Evolutionary conservation across 2,888 invertebrate genomes (phyloP).

Genomic region (Cyclophora albipunctata): DNA sequence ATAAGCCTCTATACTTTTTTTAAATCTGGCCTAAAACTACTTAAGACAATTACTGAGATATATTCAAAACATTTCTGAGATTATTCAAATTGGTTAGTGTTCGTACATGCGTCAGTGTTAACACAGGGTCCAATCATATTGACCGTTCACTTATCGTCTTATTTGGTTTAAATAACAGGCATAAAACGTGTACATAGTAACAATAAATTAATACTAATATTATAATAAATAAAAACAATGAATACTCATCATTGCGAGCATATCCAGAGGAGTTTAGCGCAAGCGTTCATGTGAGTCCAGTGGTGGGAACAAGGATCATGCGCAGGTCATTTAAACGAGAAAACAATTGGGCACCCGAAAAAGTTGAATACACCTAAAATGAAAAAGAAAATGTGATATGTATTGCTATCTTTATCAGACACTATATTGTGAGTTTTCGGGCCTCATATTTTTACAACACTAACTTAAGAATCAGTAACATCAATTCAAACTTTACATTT

Average conservation of each 20-base stretch:
- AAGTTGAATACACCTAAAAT: conserved; percentile 77
- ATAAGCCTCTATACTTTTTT: background rate
- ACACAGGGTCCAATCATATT: too few relatives aligned
- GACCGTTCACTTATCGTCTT: too few relatives aligned
- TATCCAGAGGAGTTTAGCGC: conserved; percentile 56
- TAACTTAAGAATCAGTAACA: too few relatives aligned
- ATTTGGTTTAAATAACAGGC: conserved; percentile 19
- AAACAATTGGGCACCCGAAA: conserved; percentile 75
- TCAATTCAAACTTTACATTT: too few relatives aligned
- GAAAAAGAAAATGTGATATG: conserved; percentile 72
- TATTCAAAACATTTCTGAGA: too few relatives aligned
- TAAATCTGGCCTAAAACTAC: too few relatives aligned
- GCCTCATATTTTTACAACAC: conserved; percentile 24
- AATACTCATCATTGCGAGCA: conserved; percentile 75
- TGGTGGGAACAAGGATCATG: conserved; percentile 48
- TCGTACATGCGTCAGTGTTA: too few relatives aligned
- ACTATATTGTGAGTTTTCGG: conserved; percentile 30
- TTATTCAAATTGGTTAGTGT: too few relatives aligned
- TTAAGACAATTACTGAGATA: too few relatives aligned
- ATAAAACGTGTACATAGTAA: conserved; percentile 29
- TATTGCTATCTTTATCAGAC: conserved; percentile 36
- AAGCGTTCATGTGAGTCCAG: conserved; percentile 60
- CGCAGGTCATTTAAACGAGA: conserved; percentile 73
- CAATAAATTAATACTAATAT: conserved; percentile 27
- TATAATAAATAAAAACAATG: conserved; percentile 64